Percentiles rank a stretch among this genome's conserved stretches.
Conservation (phyloP, 2,113 vertebrate genomes). For the Hyla sarda region DNA sequence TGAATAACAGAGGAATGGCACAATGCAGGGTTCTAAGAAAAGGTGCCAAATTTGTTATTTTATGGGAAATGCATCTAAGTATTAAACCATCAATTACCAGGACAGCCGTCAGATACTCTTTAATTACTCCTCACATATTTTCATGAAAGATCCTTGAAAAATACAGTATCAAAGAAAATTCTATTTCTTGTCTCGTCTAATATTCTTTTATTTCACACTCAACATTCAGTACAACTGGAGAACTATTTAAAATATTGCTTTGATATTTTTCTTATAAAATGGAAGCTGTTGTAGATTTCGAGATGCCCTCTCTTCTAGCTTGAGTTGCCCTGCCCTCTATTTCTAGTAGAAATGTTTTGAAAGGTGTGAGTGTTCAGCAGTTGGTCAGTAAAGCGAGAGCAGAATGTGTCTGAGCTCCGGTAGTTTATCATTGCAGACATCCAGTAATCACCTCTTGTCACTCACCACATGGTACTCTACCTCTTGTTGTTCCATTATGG, state of each 20-base stretch:
- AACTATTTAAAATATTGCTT: background rate
- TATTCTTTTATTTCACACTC: background rate
- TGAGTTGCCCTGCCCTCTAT: background rate
- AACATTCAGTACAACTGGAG: background rate
- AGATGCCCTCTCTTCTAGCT: no score
- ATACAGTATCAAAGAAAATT: background rate
- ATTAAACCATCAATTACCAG: background rate
- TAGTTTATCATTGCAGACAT: conserved; percentile 56
- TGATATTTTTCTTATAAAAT: background rate
- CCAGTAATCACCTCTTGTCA: conserved; percentile 57
- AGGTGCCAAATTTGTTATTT: no score
- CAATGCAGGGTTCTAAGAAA: no score
- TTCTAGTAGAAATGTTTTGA: conserved; percentile 29
- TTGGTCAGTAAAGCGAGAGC: conserved; percentile 54
- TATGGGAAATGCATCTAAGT: background rate
- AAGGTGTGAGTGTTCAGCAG: conserved; percentile 1
- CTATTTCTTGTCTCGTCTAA: background rate
- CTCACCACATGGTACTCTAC: conserved; percentile 48
- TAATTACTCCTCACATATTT: background rate
- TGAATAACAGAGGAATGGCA: no score
- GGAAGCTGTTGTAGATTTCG: background rate
- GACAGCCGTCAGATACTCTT: background rate
- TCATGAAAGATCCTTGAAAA: background rate
- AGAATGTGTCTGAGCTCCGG: conserved; percentile 41
- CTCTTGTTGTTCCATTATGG: conserved; percentile 37